phyloP scores from a whole-genome alignment of 64 coral and sea anemone genomes.

The Dendrophyllia cribrosa region DNA sequence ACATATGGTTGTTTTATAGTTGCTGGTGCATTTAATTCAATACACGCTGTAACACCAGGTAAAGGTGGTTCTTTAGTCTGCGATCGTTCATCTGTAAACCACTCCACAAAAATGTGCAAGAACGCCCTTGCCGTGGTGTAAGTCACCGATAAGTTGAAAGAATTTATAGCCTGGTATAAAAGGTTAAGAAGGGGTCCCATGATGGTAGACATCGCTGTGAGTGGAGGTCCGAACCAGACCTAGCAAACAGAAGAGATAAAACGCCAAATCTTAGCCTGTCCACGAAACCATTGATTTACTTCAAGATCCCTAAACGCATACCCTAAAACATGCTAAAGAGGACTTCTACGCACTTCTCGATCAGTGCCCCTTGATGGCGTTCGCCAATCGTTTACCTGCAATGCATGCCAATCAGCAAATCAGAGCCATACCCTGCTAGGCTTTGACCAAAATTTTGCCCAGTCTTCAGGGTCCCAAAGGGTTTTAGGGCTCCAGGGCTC shows the following conservation, averaged over 20 bases:
- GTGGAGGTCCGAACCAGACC: slow-evolving; percentile 52
- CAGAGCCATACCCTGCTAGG: too few relatives aligned
- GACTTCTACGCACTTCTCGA: not conserved
- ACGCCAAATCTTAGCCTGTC: slow-evolving; percentile 23
- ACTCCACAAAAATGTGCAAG: too few relatives aligned
- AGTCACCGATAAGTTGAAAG: too few relatives aligned
- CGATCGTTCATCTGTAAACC: too few relatives aligned
- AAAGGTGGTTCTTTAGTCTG: slow-evolving; percentile 34
- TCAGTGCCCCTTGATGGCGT: not conserved
- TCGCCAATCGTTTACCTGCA: too few relatives aligned
- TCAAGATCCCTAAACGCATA: not conserved
- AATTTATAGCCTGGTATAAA: not conserved
- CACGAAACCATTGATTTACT: slow-evolving; percentile 43
- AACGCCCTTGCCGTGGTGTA: too few relatives aligned
- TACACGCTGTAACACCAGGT: slow-evolving; percentile 58
- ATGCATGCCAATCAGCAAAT: too few relatives aligned
- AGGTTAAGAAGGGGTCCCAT: slow-evolving; percentile 10
- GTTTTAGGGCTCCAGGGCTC: too few relatives aligned
- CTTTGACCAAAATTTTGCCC: too few relatives aligned
- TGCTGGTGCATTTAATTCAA: slow-evolving; percentile 59
- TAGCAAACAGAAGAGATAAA: slow-evolving; percentile 49
- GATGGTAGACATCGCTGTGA: slow-evolving; percentile 54
- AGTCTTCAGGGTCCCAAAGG: too few relatives aligned
- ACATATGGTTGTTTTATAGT: slow-evolving; percentile 53
- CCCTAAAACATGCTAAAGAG: not conserved